A percentile compares a stretch with the other conserved stretches of the same genome.
Conservation (phyloP, 2,113 vertebrate genomes). For the Amblyornis subalaris region DNA sequence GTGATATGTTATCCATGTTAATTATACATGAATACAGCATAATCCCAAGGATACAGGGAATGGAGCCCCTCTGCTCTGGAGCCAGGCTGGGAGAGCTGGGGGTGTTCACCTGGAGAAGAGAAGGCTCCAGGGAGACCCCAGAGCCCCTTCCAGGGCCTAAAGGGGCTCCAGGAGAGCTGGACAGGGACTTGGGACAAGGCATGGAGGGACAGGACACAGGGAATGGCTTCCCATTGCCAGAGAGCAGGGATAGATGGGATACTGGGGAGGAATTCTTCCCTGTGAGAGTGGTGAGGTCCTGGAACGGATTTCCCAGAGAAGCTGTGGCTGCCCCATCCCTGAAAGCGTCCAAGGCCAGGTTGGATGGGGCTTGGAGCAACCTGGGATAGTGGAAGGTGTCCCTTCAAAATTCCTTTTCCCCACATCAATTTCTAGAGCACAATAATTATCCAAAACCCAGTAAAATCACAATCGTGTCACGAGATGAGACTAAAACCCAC, state of each 20-base stretch:
- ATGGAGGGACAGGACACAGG: not conserved
- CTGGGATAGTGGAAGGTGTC: not conserved
- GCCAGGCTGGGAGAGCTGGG: not conserved
- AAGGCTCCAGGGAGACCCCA: not conserved
- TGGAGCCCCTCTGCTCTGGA: not conserved
- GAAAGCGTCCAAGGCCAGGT: accelerated
- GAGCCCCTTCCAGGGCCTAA: not conserved
- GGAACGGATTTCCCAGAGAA: not conserved
- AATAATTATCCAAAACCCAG: not conserved
- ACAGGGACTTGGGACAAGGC: not conserved
- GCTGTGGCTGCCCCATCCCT: not conserved
- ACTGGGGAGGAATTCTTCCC: not conserved
- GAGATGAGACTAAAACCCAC: not conserved
- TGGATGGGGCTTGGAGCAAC: not conserved
- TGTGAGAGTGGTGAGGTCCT: not conserved
- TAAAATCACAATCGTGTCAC: not conserved
- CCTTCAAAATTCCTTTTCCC: not conserved
- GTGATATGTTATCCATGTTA: not conserved
- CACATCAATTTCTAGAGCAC: not conserved
- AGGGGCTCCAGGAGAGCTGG: not conserved
- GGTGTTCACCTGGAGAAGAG: not conserved
- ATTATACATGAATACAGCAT: not conserved
- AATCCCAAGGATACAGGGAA: not conserved
- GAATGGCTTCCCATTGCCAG: not conserved
- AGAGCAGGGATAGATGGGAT: not conserved